Base-by-base conservation (phyloP, 2,888 invertebrate genomes). In the Drosophila paranaensis region DNA sequence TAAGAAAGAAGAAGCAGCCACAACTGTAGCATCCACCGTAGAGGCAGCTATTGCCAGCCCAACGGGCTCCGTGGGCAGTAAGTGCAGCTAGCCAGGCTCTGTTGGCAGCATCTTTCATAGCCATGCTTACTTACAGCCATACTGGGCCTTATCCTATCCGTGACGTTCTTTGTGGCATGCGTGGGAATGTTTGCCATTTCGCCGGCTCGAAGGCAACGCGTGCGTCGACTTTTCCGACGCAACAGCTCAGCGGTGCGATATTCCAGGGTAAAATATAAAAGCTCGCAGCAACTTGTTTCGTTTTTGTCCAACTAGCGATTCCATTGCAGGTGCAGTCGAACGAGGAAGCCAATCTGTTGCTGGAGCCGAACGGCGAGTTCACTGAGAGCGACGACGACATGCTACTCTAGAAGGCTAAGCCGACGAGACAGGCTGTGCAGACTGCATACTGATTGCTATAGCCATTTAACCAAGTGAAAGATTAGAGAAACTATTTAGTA, bases 381-480 rank as follows among this genome's bases (percentile, higher is more conserved):
- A 91, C 90, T 8, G 92, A 92, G 20, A 91, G 91, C 45, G 92
- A 92, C 66, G 92, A 92, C 67, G 92, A 92, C 56, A 92, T 92
- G 91, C 75, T 92, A 63, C 90, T 92, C 56, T 92, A 92, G 79
- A 77, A 58, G 53, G 54, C 33, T 40, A 48, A 35, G 33, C 48
- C 40, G 13, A 14, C 25, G 10, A 20, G 14, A 10, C 37, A 50
- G 58, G 56, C 60, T 60, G 60, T 69, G 69, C 48, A 14, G 25
- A 45, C 54, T 46, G 33, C 45, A 71, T 51, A 79, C 70, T 68
- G 70, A 73, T 71, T 73, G 65, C 69, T 71, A 71, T 61, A 57
- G 27, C 61, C 56, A 77, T 69, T 67, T 74, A 69, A 73, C 60
- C 65, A 65, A 60, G 51, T 64, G 53, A 73, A 46, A 61, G 63